These are phyloP conservation scores for Protonemura montana DNA, from an alignment of 2,888 invertebrate species.

Conservation along the genomic window DNA sequence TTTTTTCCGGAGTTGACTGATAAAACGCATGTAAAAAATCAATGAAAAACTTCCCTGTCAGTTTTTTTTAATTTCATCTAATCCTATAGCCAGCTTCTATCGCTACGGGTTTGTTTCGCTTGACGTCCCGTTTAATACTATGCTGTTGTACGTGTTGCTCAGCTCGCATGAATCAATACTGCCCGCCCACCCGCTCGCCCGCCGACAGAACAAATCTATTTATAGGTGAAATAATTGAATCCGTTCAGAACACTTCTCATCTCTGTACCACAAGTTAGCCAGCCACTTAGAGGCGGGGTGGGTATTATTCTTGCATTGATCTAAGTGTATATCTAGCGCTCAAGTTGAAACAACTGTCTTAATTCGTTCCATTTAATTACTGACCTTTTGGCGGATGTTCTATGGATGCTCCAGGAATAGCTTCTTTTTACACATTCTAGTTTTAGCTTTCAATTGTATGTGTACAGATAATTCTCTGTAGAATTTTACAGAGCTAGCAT, in stretches of 20 bases:
- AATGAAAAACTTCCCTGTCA: not conserved
- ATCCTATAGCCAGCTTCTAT: not conserved
- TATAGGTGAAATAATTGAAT: constrained; percentile 19
- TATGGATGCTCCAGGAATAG: too few relatives aligned
- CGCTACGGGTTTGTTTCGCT: not conserved
- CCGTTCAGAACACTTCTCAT: not conserved
- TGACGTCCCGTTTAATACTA: not conserved
- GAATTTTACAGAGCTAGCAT: not conserved
- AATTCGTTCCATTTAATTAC: too few relatives aligned
- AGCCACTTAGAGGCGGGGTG: too few relatives aligned
- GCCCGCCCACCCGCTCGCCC: not conserved
- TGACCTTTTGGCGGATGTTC: too few relatives aligned
- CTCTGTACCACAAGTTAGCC: not conserved
- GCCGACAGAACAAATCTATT: constrained; percentile 2
- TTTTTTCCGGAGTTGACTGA: not conserved
- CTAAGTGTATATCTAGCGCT: too few relatives aligned
- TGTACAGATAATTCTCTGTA: too few relatives aligned
- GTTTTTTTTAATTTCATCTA: not conserved
- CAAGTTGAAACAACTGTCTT: too few relatives aligned
- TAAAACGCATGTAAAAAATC: not conserved
- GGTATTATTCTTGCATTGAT: too few relatives aligned
- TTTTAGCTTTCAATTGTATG: too few relatives aligned
- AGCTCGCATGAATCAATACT: constrained; percentile 2
- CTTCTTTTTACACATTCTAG: too few relatives aligned
- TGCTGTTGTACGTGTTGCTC: not conserved